These are phyloP conservation scores for Plutomurus gul DNA, from an alignment of 1,140 invertebrate species.

Conservation along the genomic window DNA sequence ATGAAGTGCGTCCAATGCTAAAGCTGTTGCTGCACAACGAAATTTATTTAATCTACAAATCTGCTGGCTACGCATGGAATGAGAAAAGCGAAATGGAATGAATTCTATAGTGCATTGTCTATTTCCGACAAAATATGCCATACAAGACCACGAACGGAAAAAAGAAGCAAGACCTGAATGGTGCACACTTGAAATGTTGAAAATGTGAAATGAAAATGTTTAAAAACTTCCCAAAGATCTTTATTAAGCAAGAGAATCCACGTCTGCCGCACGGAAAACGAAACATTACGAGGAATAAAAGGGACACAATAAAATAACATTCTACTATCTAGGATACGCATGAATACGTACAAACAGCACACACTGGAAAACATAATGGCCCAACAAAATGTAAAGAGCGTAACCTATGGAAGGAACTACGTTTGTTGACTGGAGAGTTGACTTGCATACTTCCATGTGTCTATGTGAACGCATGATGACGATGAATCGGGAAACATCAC, in stretches of 20 bases:
- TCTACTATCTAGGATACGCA: not conserved
- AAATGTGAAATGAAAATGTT: conserved; percentile 14
- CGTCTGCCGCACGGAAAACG: not conserved
- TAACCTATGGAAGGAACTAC: not conserved
- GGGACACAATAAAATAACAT: conserved; percentile 15
- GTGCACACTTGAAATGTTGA: not conserved
- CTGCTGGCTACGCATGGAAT: not conserved
- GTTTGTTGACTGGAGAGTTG: conserved; percentile 6
- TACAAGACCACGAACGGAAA: not conserved
- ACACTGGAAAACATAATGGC: not conserved
- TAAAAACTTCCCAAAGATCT: conserved; percentile 11
- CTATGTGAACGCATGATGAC: too few relatives aligned
- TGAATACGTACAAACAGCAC: not conserved
- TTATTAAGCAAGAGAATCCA: not conserved
- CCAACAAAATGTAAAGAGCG: not conserved
- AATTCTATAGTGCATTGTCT: not conserved
- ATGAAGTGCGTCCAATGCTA: not conserved
- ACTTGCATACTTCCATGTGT: too few relatives aligned
- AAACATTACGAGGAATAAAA: not conserved
- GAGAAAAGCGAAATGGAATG: not conserved
- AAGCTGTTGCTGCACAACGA: not conserved
- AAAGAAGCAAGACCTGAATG: not conserved
- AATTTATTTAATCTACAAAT: not conserved
- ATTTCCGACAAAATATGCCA: not conserved
- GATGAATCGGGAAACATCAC: too few relatives aligned